These are phyloP conservation scores for Pyrocoelia pectoralis DNA, from an alignment of 2,888 invertebrate genomes.

Conservation along the genomic window DNA sequence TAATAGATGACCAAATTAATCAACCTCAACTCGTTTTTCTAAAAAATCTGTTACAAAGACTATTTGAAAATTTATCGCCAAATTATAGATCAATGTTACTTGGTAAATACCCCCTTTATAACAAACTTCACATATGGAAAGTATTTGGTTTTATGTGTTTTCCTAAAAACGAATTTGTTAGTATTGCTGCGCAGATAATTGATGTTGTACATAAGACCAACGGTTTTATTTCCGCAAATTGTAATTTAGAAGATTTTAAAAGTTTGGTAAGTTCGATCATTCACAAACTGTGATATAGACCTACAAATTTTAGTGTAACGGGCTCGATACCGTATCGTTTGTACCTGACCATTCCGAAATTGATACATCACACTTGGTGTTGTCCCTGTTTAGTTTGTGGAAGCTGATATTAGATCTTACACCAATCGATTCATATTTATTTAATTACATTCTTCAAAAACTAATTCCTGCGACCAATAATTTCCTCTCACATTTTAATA, in stretches of 20 bases:
- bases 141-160: not conserved
- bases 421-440: not conserved
- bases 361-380: not conserved
- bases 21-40: not conserved
- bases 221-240: not conserved
- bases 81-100: not conserved
- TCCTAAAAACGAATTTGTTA: not conserved
- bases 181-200: not conserved
- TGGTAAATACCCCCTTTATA: not conserved
- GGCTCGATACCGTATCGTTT: not conserved
- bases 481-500: not conserved
- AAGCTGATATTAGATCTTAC: not conserved
- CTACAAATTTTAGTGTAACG: not conserved
- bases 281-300: not conserved
- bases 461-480: not conserved
- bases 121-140: not conserved
- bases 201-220: not conserved
- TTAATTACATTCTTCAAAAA: not conserved
- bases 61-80: not conserved
- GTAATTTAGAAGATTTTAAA: not conserved
- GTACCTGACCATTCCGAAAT: not conserved
- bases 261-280: not conserved
- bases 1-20: not conserved
- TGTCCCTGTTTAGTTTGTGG: not conserved
- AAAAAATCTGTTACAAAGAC: not conserved